Evolutionary conservation across 2,888 invertebrate species (phyloP).

Genomic region (Micoletzkya japonica): DNA sequence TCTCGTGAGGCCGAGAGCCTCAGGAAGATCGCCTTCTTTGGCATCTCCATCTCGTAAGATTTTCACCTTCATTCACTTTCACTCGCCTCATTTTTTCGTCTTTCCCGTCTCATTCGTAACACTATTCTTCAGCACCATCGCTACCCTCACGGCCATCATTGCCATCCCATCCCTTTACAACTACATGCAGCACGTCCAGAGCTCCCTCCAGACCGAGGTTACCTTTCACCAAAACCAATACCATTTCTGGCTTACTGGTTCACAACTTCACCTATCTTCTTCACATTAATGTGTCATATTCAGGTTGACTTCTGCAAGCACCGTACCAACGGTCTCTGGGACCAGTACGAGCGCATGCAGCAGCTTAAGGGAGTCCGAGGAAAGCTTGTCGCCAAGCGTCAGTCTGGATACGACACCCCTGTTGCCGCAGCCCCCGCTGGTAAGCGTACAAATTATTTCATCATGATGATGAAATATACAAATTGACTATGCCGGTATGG

Average conservation of each 20-base stretch:
- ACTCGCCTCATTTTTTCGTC: neutral
- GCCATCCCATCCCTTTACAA: constrained; percentile 61
- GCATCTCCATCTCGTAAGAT: constrained; percentile 50
- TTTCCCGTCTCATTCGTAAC: too few relatives aligned
- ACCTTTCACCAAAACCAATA: neutral
- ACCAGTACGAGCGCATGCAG: constrained; percentile 50
- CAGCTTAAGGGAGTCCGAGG: constrained; percentile 40
- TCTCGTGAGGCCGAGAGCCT: constrained; percentile 49
- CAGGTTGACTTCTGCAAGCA: constrained; percentile 55
- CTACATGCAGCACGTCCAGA: constrained; percentile 61
- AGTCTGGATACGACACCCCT: constrained; percentile 45
- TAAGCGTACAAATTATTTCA: neutral
- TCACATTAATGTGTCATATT: neutral
- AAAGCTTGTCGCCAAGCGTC: constrained; percentile 45
- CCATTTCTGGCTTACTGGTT: neutral
- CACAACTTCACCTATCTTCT: neutral
- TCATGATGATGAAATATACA: too few relatives aligned
- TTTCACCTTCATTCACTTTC: neutral
- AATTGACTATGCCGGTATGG: too few relatives aligned
- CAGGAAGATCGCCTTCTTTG: constrained; percentile 51
- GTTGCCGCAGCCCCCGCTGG: constrained; percentile 15
- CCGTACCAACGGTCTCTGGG: constrained; percentile 51
- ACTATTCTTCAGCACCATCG: constrained; percentile 52
- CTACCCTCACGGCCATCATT: constrained; percentile 59
- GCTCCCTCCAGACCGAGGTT: constrained; percentile 59